A percentile compares a stretch with the other conserved stretches of the same genome.
Conservation (phyloP, 2,888 invertebrate genomes). For the Perizoma flavofasciatum region DNA sequence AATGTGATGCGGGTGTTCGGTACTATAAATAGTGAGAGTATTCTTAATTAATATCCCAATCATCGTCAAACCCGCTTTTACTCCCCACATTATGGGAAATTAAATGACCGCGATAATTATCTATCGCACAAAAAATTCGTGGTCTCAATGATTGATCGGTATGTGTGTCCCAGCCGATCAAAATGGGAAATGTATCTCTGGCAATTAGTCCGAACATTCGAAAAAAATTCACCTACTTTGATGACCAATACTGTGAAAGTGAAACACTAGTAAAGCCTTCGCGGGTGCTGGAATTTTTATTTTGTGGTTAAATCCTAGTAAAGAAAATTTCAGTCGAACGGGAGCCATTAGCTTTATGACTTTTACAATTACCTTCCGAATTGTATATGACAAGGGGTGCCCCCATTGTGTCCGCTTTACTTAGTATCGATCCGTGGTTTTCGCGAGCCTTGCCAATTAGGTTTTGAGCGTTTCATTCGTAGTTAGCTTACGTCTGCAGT, state of each 20-base stretch:
- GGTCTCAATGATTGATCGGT: slow-evolving; percentile 50
- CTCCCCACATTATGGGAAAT: slow-evolving; percentile 48
- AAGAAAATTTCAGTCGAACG: slow-evolving; percentile 8
- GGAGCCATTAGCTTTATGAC: slow-evolving; percentile 16
- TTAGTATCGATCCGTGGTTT: slow-evolving; percentile 22
- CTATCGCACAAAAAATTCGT: slow-evolving; percentile 51
- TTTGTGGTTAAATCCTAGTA: slow-evolving; percentile 26
- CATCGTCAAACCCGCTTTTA: slow-evolving; percentile 41
- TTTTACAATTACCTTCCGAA: slow-evolving; percentile 20
- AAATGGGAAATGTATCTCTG: slow-evolving; percentile 33
- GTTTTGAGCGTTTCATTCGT: slow-evolving; percentile 26
- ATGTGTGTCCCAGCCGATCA: slow-evolving; percentile 37
- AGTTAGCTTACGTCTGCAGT: slow-evolving; percentile 24
- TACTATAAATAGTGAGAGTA: slow-evolving; percentile 37
- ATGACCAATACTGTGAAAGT: slow-evolving; percentile 34
- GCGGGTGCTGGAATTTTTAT: slow-evolving; percentile 31
- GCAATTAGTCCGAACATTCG: slow-evolving; percentile 35
- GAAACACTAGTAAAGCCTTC: slow-evolving; percentile 36
- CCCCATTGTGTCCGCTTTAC: slow-evolving; percentile 12
- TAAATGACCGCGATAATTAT: slow-evolving; percentile 52
- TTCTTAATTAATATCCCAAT: slow-evolving; percentile 40
- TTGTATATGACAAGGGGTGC: slow-evolving; percentile 19
- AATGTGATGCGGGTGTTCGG: slow-evolving; percentile 41
- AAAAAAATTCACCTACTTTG: slow-evolving; percentile 29
- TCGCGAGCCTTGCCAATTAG: slow-evolving; percentile 27